These are phyloP conservation scores for Kryphioiulus occultus DNA, from an alignment of 2,888 invertebrate species.

Conservation along the genomic window DNA sequence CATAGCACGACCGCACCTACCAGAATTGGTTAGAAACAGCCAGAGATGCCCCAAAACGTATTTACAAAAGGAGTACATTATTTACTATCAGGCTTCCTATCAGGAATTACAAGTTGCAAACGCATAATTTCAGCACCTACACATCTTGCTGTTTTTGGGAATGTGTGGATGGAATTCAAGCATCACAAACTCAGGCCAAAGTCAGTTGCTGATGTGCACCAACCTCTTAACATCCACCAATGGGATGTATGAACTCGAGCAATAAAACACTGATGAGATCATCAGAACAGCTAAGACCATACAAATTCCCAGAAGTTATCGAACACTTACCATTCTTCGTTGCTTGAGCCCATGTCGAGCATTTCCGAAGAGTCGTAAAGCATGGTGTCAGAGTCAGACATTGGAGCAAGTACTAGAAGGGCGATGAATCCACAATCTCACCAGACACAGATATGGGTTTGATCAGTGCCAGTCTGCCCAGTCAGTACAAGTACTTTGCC, in stretches of 20 bases:
- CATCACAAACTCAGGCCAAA: neutral
- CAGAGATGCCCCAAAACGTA: neutral
- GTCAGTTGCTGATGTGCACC: too few species aligned
- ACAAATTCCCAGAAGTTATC: neutral
- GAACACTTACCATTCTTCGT: neutral
- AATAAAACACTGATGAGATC: neutral
- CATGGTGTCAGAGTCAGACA: neutral
- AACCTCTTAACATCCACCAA: neutral
- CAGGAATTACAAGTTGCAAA: neutral
- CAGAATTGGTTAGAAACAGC: neutral
- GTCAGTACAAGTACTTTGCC: neutral
- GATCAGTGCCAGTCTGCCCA: neutral
- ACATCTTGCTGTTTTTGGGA: neutral
- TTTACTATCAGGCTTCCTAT: neutral
- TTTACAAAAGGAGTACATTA: too few species aligned
- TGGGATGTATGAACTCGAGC: neutral
- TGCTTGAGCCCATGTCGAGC: neutral
- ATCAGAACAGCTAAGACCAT: too few species aligned
- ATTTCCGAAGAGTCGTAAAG: slow-evolving; percentile 27
- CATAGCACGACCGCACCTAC: too few species aligned
- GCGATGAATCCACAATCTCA: neutral
- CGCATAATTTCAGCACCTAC: neutral
- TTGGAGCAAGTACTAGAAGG: neutral
- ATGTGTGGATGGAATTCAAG: too few species aligned
- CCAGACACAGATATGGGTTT: slow-evolving; percentile 14